phyloP scores from a whole-genome alignment of 2,888 invertebrate species.

The Drosophila birchii region DNA sequence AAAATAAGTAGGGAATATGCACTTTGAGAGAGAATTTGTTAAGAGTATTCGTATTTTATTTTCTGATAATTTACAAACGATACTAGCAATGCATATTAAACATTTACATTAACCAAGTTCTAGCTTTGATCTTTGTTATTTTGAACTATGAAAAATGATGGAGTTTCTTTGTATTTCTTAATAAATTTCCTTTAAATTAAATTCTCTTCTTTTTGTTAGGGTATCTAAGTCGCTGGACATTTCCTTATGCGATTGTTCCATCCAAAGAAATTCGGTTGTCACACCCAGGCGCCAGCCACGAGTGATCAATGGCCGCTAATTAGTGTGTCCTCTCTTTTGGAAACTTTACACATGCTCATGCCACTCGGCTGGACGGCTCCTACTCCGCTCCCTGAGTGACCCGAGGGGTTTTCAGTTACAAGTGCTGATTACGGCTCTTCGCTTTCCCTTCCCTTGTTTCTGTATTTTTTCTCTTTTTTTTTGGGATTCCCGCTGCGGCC shows the following conservation, averaged over 20 bases:
- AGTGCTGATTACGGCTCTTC: constrained; percentile 49
- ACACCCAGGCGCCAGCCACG: constrained; percentile 68
- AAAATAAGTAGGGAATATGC: background rate
- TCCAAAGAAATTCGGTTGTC: constrained; percentile 52
- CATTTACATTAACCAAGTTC: background rate
- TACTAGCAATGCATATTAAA: no score
- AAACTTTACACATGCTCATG: constrained; percentile 76
- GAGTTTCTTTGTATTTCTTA: background rate
- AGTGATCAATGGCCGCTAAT: constrained; percentile 78
- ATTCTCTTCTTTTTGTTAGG: background rate
- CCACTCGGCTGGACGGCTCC: constrained; percentile 23
- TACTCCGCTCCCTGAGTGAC: constrained; percentile 4
- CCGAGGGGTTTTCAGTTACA: constrained; percentile 61
- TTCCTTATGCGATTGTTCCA: background rate
- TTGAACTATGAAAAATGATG: background rate
- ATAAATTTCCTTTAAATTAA: background rate
- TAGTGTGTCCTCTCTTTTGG: constrained; percentile 73
- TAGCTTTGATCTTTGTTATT: background rate
- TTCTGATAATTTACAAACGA: background rate
- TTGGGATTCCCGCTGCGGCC: constrained; percentile 63
- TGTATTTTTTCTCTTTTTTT: constrained; percentile 11
- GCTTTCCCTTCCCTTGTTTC: constrained; percentile 18
- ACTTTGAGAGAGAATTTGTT: background rate
- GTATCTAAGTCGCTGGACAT: constrained; percentile 11
- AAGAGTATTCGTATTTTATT: background rate